Evolutionary conservation across 2,888 invertebrate genomes (phyloP).

Genomic region (Notodonta ziczac): DNA sequence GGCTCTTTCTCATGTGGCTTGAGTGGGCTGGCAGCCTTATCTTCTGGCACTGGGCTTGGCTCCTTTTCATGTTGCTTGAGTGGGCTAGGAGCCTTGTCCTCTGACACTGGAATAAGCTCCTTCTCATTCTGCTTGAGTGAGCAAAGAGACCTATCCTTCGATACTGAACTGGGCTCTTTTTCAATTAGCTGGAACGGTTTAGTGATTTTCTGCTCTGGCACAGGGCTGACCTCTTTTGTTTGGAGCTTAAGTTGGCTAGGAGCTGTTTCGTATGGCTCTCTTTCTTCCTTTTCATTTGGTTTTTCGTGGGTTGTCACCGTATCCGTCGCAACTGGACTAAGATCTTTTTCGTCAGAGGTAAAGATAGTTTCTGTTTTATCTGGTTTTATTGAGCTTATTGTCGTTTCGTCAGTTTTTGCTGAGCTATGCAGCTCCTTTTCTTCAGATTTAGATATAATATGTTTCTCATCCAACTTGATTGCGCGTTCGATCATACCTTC

Average conservation of each 20-base stretch:
- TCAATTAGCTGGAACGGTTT: constrained; percentile 7
- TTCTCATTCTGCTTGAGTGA: constrained; percentile 13
- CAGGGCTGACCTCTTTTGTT: constrained; percentile 12
- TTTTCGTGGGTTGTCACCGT: constrained; percentile 13
- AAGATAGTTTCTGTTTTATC: constrained; percentile 15
- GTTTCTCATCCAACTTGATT: neutral
- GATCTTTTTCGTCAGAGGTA: too few species aligned
- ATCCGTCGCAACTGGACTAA: neutral
- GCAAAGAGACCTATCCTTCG: constrained; percentile 6
- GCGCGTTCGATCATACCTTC: neutral
- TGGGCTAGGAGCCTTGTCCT: constrained; percentile 11
- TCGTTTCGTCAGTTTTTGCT: constrained; percentile 15
- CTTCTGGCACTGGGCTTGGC: constrained; percentile 13
- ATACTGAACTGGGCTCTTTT: constrained; percentile 5
- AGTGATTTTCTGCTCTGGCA: neutral
- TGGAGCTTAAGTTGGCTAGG: constrained; percentile 8
- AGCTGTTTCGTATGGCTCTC: constrained; percentile 7
- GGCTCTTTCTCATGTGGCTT: constrained; percentile 6
- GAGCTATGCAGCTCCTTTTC: constrained; percentile 11
- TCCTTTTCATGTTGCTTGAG: constrained; percentile 8
- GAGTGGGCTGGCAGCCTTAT: constrained; percentile 6
- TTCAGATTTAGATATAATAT: neutral
- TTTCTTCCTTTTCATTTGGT: constrained; percentile 11
- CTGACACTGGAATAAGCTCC: constrained; percentile 6
- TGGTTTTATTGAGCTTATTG: constrained; percentile 15